Percentiles rank a stretch among this genome's conserved stretches.
These are phyloP conservation scores for Bactericera cockerelli DNA, from an alignment of 1,140 invertebrate species.

Conservation along the genomic window DNA sequence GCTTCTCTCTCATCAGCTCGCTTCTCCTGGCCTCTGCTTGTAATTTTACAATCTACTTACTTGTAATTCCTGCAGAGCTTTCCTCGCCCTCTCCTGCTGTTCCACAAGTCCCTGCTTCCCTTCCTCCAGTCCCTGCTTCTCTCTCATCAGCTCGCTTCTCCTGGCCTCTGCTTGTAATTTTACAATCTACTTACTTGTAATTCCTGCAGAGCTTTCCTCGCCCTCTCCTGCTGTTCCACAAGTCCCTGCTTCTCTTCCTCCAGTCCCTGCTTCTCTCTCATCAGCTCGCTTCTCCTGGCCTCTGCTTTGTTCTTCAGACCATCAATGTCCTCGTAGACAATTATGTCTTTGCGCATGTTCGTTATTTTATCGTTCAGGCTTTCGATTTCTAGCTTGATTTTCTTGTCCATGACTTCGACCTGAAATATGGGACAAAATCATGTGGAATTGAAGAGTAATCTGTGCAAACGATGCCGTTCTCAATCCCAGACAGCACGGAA, in stretches of 20 bases:
- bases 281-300: conserved; percentile 21
- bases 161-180: too few species aligned
- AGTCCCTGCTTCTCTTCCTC: conserved; percentile 27
- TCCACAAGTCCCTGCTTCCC: too few species aligned
- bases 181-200: conserved; percentile 29
- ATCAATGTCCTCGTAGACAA: conserved; percentile 32
- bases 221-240: conserved; percentile 28
- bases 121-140: too few species aligned
- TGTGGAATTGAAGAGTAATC: not conserved
- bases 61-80: conserved; percentile 29
- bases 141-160: too few species aligned
- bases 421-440: conserved; percentile 6
- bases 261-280: conserved; percentile 25
- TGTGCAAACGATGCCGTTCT: too few species aligned
- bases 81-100: too few species aligned
- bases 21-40: too few species aligned
- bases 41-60: too few species aligned
- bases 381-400: conserved; percentile 21
- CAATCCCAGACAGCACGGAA: too few species aligned
- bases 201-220: conserved; percentile 28
- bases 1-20: too few species aligned
- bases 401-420: conserved; percentile 20
- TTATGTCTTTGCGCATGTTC: conserved; percentile 31
- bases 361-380: conserved; percentile 19
- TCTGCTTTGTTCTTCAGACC: conserved; percentile 31